Evolutionary conservation across 1,140 invertebrate genomes (phyloP).

Genomic region (Anoplophora glabripennis): DNA sequence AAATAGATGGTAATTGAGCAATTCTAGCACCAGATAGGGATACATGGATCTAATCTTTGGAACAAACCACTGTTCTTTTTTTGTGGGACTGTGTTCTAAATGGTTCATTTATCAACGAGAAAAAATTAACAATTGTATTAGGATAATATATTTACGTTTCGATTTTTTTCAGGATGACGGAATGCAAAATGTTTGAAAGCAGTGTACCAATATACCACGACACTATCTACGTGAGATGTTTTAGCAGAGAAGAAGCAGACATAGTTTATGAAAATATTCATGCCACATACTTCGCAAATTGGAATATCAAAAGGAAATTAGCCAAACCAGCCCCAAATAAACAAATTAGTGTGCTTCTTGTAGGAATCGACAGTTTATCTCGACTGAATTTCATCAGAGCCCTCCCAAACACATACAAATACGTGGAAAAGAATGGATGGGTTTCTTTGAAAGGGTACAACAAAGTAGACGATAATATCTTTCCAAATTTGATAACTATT

Average conservation of each 20-base stretch:
- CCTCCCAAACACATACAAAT: conserved; percentile 69
- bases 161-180: conserved; percentile 42
- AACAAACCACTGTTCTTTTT: too few species aligned
- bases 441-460: conserved; percentile 60
- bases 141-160: too few species aligned
- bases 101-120: too few species aligned
- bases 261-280: conserved; percentile 56
- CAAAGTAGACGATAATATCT: conserved; percentile 76
- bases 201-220: conserved; percentile 47
- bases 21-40: too few species aligned
- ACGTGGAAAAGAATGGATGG: conserved; percentile 56
- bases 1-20: too few species aligned
- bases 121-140: too few species aligned
- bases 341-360: conserved; percentile 63
- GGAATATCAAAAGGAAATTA: conserved; percentile 23
- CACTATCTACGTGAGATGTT: conserved; percentile 51
- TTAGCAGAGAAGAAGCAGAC: conserved; percentile 30
- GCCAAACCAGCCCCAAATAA: conserved; percentile 11
- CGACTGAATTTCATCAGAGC: conserved; percentile 71
- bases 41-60: too few species aligned
- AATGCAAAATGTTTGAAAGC: conserved; percentile 49
- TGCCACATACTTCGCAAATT: conserved; percentile 44
- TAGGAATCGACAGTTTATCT: conserved; percentile 82
- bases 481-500: conserved; percentile 77
- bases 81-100: too few species aligned